These are phyloP conservation scores for Apis dorsata DNA, from an alignment of 1,140 invertebrate species.

Conservation along the genomic window DNA sequence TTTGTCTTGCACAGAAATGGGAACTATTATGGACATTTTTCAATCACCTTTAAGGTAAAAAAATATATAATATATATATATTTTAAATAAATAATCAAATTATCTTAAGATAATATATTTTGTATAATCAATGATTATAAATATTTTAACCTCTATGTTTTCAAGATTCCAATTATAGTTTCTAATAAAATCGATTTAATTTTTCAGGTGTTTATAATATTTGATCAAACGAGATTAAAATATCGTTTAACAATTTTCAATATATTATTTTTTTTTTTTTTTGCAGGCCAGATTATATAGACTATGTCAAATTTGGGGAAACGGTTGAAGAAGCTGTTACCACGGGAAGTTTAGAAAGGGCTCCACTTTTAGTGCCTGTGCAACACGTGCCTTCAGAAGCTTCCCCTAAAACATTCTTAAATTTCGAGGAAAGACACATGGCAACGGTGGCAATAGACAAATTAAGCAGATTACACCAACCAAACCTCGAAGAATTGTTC, in stretches of 20 bases:
- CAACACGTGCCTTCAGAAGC: conserved; percentile 83
- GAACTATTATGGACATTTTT: conserved; percentile 83
- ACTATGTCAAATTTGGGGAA: conserved; percentile 84
- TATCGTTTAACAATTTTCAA: not conserved
- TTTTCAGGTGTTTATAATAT: too few relatives aligned
- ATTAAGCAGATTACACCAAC: conserved; percentile 79
- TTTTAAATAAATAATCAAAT: not conserved
- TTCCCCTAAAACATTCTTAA: conserved; percentile 83
- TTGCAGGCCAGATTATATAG: conserved; percentile 81
- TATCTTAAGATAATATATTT: too few relatives aligned
- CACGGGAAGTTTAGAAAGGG: conserved; percentile 82
- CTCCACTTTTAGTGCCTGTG: conserved; percentile 83
- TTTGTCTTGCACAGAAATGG: conserved; percentile 82
- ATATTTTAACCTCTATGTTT: not conserved
- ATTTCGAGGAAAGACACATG: conserved; percentile 84
- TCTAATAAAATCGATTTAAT: not conserved
- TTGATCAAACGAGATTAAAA: not conserved
- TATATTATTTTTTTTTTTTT: conserved; percentile 55
- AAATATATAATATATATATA: too few relatives aligned
- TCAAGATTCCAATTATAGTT: not conserved
- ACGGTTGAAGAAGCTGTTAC: conserved; percentile 85
- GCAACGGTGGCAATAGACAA: conserved; percentile 83
- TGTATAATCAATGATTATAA: not conserved
- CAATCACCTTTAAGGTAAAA: conserved; percentile 72
- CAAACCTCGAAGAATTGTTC: conserved; percentile 84